Percentiles rank a stretch among this genome's conserved stretches.
Conservation (phyloP, 2,797 vertebrate genomes). For the Megalops cyprinoides region DNA sequence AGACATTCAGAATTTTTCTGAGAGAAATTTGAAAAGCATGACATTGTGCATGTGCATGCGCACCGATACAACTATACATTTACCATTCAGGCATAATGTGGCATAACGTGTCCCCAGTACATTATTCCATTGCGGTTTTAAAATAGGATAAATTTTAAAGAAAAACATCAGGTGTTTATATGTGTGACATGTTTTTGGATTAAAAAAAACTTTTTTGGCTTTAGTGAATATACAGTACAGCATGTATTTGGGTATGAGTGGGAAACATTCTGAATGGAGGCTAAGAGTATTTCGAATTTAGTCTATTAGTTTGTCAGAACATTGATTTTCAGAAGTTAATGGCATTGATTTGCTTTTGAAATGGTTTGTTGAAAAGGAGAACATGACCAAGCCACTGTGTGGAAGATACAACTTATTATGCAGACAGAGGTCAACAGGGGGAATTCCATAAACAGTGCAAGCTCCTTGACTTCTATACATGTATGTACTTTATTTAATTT, state of each 20-base stretch:
- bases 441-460: background rate
- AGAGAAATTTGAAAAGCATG: conserved; percentile 50
- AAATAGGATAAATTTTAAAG: conserved; percentile 37
- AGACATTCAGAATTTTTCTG: conserved; percentile 53
- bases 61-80: background rate
- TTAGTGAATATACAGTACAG: conserved; percentile 21
- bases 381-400: background rate
- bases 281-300: conserved; percentile 19
- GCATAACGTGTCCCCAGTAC: conserved; percentile 41
- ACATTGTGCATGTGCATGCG: conserved; percentile 44
- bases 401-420: background rate
- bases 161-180: conserved; percentile 31
- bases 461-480: background rate
- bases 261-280: conserved; percentile 14
- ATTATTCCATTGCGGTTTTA: conserved; percentile 8
- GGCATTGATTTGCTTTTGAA: background rate
- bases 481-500: background rate
- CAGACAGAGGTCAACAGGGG: background rate
- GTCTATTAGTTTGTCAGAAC: background rate
- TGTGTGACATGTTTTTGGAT: conserved; percentile 42
- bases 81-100: conserved; percentile 26
- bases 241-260: background rate
- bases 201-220: conserved; percentile 36
- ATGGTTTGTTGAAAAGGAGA: background rate
- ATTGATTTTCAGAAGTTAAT: background rate